phyloP scores from a whole-genome alignment of 2,888 invertebrate genomes.

The Morinoia aosen region DNA sequence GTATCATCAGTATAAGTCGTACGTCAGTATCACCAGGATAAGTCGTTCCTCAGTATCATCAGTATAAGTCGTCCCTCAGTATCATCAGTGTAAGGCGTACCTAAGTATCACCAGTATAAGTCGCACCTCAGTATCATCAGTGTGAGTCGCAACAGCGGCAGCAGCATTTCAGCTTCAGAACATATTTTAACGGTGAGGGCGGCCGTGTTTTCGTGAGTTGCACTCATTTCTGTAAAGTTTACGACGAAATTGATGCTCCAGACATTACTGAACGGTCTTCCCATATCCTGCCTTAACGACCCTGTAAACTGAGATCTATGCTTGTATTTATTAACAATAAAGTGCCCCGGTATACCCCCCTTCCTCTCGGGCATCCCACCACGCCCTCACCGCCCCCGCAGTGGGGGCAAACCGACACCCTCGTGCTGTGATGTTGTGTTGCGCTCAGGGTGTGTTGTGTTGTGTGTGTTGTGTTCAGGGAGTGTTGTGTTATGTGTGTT shows the following conservation, averaged over 20 bases:
- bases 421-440: not conserved
- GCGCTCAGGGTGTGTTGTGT: not conserved
- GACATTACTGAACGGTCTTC: slow-evolving; percentile 42
- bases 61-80: not conserved
- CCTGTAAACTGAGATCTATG: slow-evolving; percentile 23
- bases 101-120: not conserved
- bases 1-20: too few relatives aligned
- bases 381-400: too few relatives aligned
- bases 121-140: not conserved
- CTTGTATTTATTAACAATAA: slow-evolving; percentile 35
- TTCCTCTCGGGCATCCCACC: not conserved
- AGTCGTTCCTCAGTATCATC: not conserved
- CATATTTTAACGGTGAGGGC: not conserved
- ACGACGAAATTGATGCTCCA: not conserved
- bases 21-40: not conserved
- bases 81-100: not conserved
- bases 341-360: not conserved
- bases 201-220: slow-evolving; percentile 6
- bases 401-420: not conserved
- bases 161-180: not conserved
- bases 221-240: slow-evolving; percentile 1
- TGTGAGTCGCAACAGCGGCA: not conserved
- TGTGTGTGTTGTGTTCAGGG: not conserved
- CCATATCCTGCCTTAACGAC: slow-evolving; percentile 49
- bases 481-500: not conserved